Evolutionary conservation across 1,140 invertebrate species (phyloP), one percentile per base, ranked within the genome.

Genomic region (Sinonovacula constricta): DNA sequence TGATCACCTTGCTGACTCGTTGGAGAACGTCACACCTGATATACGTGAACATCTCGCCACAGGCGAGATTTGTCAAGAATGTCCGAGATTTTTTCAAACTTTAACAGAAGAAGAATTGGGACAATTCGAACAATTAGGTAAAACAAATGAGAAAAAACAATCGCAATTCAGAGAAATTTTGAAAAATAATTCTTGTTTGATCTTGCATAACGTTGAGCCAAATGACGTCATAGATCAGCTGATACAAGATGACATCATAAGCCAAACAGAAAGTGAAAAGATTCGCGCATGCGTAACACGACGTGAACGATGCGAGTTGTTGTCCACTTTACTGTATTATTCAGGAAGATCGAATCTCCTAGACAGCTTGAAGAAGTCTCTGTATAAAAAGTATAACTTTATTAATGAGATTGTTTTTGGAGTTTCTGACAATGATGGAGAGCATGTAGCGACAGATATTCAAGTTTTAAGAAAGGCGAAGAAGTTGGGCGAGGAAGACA

Each of bases 181-280:
- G 14, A 15, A 31, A 14, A 24, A 7, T 24, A 33, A 79, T 26
- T 75, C 70, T 51, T 76, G 71, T 70, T 34, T 80, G 7, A 30
- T 83, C 0, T 30, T 78, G 10, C 62, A 81, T 24, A 81, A 80
- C 34, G 56, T 83, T 28, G 81, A 83, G 71, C 79, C 81, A 30
- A 34, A n/a, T 12, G 81, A 83, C 49, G 22, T 83, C 1, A 70
- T 81, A 5, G 79, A 83, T 51, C 59, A 60, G 22, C 56, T 74
- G 5, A 81, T 74, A 57, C 74, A 83, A 49, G 75, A 83, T 28
- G 34, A 54, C 15, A 39, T 83, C 30, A 24, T 83, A 1, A 51
- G 18, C 24, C 59, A 36, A 12, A 51, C 81, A 15, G 79, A 83
- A 15, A 71, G 59, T 68, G 81, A 81, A 26, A 39, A 1, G 5